Evolutionary conservation across 64 coral and sea anemone genomes (phyloP), one percentile per base, ranked within the genome.

Genomic region (Montipora efflorescens): DNA sequence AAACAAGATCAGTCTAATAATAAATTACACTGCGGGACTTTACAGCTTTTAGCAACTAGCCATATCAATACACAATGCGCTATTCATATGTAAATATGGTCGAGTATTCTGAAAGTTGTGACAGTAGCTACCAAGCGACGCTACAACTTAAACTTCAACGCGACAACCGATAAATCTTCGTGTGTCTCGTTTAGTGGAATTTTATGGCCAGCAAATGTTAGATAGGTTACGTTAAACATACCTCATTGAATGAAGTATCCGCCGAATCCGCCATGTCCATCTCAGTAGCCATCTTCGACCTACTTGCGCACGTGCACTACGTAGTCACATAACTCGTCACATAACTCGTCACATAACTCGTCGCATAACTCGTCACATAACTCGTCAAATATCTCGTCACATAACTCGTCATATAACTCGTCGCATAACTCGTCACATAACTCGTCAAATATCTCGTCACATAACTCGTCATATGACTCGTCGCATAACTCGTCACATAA

Each of bases 141-240:
- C 85, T 88, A 49, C 85, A 75, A 22, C 83, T 68, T 69, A 2
- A 87, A 28, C 23, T 87, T 87, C n/a, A 88, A 75, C 85, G 47
- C 67, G 67, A 76, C 74, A 88, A 76, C 69, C 64, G 69, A 74
- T 75, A 88, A 75, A 55, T 88, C 85, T 88, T 88, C 85, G 44
- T 74, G 46, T 88, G 70, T 88, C 75, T 75, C 36, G 25, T 88
- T 73, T 69, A 88, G 85, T 74, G 69, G 85, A 88, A 46, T 36
- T 88, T 76, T 45, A 88, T 88, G 10, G 45, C 67, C 67, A 88
- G 85, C 67, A 88, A 88, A 74, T 75, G 85, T 88, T 12, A 9
- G 10, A 66, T 10, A 66, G 15, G 62, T 14, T 66, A 14, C 4
- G 67, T 49, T 48, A 88, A 88, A 75, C 85, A 88, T 88, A 88